Evolutionary conservation across 2,888 invertebrate genomes (phyloP), one percentile per base, ranked within the genome.

Genomic region (Adelognathus sp.): DNA sequence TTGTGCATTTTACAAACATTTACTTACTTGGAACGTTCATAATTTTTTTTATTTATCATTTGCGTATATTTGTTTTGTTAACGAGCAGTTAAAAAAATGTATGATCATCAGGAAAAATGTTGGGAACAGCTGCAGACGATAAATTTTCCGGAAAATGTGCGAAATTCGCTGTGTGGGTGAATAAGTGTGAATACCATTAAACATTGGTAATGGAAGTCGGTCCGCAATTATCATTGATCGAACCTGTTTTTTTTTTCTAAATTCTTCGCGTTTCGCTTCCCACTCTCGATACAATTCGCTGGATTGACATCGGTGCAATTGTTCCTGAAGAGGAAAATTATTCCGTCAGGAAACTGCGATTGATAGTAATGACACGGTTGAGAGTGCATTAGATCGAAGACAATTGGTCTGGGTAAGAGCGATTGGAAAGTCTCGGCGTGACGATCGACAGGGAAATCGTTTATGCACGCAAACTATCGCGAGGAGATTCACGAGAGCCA

Each of bases 391-490:
- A 54, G 61, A 76, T 76, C 36, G 72, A 36, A 72, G 66, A 71
- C 76, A 66, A 71, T 64, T 39, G 69, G 7, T 4, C 5, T 24
- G 31, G 46, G 36, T 36, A 31, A 44, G 3, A 67, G 52, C 72
- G 77, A 77, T 72, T 72, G 72, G 72, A 77, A 77, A 77, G 76
- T 71, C 71, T 71, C 63, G 29, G 44, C 56, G 69, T 70, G 69
- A 70, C 66, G 66, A 52, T 66, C 66, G 21, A 36, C 36, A 66
- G 36, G 66, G 52, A 52, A 66, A 58, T 70, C 69, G 46, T 14
- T 60, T 24, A 21, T 33, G 31, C 21, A 2, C 29, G 36, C 31
- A 16, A 18, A 7, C 46, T 46, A 46, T 46, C 46, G 46, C 46
- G 46, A 46, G 14, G 41, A 31, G 50, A 60, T 41, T 33, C 33